Evolutionary conservation across 2,888 invertebrate genomes (phyloP).

Genomic region (Poecilobothrus nobilitatus): DNA sequence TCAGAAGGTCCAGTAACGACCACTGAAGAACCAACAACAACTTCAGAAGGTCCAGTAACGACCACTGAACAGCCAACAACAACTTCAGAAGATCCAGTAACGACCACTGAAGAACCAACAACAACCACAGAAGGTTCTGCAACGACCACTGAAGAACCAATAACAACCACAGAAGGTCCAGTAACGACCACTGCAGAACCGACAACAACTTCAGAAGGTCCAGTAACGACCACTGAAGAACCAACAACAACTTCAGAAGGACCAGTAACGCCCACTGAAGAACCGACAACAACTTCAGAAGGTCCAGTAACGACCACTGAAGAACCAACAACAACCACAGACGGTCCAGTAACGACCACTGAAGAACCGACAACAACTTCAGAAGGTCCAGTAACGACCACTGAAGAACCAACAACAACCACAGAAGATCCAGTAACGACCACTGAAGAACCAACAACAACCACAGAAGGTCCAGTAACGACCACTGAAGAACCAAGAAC

Average conservation of each 20-base stretch:
- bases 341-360: not conserved
- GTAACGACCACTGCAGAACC: not conserved
- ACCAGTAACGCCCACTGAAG: not conserved
- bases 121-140: not conserved
- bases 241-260: not conserved
- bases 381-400: not conserved
- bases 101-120: not conserved
- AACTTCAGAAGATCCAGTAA: not conserved
- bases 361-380: conserved; percentile 6
- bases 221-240: not conserved
- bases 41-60: not conserved
- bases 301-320: not conserved
- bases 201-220: not conserved
- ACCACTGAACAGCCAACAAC: not conserved
- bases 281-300: conserved; percentile 2
- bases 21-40: not conserved
- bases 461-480: not conserved
- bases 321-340: conserved; percentile 8
- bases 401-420: not conserved
- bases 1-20: not conserved
- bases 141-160: not conserved
- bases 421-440: not conserved
- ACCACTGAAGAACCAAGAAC: not conserved
- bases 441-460: not conserved
- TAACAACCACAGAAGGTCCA: no score